These are phyloP conservation scores for Oreochromis niloticus DNA, from an alignment of 2,113 vertebrate species.

Conservation along the genomic window DNA sequence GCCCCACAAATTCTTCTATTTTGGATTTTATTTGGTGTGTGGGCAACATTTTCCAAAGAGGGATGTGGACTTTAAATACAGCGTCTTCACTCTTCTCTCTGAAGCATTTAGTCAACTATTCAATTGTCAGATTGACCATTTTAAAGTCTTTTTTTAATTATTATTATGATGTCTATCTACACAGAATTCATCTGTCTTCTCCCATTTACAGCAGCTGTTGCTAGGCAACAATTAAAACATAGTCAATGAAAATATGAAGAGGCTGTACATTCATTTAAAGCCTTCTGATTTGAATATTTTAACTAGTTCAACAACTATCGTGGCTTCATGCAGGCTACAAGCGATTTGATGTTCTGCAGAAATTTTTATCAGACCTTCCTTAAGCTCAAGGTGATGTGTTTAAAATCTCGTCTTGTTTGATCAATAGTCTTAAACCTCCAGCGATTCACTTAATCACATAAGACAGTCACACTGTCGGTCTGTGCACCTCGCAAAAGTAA, in stretches of 20 bases:
- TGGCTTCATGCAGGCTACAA: neutral
- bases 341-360: neutral
- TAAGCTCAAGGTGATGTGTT: neutral
- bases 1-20: neutral
- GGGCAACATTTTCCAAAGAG: neutral
- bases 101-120: neutral
- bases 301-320: neutral
- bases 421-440: neutral
- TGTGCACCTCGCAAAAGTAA: neutral
- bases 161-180: neutral
- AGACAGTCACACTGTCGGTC: neutral
- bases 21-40: neutral
- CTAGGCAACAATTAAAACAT: conserved; percentile 47
- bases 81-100: neutral
- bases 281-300: neutral
- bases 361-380: neutral
- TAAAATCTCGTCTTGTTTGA: neutral
- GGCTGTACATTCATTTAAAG: neutral
- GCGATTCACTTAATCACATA: neutral
- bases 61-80: neutral
- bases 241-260: neutral
- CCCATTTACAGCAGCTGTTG: conserved; percentile 50
- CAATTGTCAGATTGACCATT: neutral
- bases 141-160: neutral
- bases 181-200: conserved; percentile 17